Evolutionary conservation across 2,113 vertebrate species (phyloP).

Genomic region (Isichthys henryi): DNA sequence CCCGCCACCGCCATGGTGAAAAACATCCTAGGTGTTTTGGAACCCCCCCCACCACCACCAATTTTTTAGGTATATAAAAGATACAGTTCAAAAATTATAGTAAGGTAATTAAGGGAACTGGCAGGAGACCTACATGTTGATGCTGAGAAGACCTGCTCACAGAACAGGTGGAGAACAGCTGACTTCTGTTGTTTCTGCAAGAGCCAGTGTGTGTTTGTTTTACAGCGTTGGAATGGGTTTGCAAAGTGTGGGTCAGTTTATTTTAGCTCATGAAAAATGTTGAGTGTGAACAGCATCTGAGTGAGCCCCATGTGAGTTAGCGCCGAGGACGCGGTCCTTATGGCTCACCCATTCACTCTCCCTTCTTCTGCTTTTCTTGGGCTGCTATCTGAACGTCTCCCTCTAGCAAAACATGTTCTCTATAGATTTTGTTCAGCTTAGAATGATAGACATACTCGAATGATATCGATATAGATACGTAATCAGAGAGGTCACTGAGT

Average conservation of each 20-base stretch:
- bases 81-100: background rate
- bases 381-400: background rate
- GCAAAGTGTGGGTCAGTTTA: background rate
- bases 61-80: background rate
- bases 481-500: background rate
- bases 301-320: background rate
- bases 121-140: background rate
- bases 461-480: background rate
- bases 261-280: background rate
- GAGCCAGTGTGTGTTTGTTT: background rate
- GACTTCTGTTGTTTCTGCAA: background rate
- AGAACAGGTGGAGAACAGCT: background rate
- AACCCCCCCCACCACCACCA: background rate
- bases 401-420: background rate
- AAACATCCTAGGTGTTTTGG: background rate
- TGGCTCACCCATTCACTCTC: background rate
- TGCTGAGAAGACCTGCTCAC: background rate
- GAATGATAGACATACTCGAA: background rate
- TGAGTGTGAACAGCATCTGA: background rate
- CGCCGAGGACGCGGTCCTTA: background rate
- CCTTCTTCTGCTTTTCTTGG: background rate
- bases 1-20: background rate
- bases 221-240: background rate
- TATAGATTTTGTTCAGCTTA: background rate
- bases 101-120: background rate